A percentile compares a stretch with the other conserved stretches of the same genome.
Evolutionary conservation across 2,888 invertebrate genomes (phyloP).

Genomic region (Cyaniris semiargus): DNA sequence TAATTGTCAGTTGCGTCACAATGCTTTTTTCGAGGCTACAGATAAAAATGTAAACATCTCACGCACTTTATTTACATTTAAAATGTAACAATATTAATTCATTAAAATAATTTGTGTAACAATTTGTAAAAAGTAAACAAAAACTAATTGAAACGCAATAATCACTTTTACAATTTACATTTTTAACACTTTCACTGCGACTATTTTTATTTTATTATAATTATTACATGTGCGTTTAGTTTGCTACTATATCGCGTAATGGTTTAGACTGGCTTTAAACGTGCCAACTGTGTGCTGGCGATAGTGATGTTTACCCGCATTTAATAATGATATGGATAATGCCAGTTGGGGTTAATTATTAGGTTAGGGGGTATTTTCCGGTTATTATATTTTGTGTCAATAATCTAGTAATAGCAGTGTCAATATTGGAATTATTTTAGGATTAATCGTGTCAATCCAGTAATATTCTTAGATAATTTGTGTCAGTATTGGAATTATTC

Average conservation of each 20-base stretch:
- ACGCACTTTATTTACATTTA: neutral
- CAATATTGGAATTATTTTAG: conserved; percentile 7
- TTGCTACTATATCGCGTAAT: neutral
- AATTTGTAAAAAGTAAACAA: neutral
- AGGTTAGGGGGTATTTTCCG: conserved; percentile 23
- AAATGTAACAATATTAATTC: no score
- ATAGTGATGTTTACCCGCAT: conserved; percentile 33
- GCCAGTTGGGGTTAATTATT: conserved; percentile 25
- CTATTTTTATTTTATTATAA: conserved; percentile 4
- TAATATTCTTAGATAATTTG: no score
- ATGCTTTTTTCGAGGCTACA: neutral
- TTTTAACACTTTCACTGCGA: neutral
- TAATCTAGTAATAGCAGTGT: neutral
- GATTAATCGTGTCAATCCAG: neutral
- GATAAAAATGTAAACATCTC: neutral
- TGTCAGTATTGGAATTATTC: neutral
- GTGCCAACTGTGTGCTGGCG: neutral
- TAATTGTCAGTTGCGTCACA: conserved; percentile 25
- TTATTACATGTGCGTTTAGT: neutral
- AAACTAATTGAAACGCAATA: neutral
- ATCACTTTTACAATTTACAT: neutral
- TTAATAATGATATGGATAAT: conserved; percentile 33
- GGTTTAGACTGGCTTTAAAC: neutral
- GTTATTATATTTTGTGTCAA: neutral
- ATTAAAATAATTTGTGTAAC: neutral